Evolutionary conservation across 2,797 vertebrate species (phyloP), one percentile per base, ranked within the genome.

Genomic region (Labeo calbasu): DNA sequence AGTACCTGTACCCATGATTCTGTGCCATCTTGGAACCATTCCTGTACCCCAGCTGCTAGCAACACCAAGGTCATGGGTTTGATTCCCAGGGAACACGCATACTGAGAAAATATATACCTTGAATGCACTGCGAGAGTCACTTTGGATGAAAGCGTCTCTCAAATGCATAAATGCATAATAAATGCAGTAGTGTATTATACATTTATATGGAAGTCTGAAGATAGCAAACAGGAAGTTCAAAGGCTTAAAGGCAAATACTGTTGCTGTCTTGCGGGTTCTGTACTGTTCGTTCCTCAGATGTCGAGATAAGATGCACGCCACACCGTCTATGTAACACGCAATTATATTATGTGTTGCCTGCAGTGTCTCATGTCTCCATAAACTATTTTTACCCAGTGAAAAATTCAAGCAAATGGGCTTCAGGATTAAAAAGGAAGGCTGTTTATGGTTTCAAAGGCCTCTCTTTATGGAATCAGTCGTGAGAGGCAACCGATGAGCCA

Each of bases 21-120:
- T 65, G 32, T 83, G 65, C 77, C 66, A 65, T 81, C 78, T 70
- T 79, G 68, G 59, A 84, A 65, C 72, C 68, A 57, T 79, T 69
- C 32, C 57, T 78, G 77, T 78, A 69, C 50, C 75, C 53, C 77
- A 68, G 63, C 63, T 68, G 61, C 43, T 51, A 36, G 21, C 61
- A 79, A 36, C 43, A 32, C 46, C 46, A 79, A 79, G 61, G 77
- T 79, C 77, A 66, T 79, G 77, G 61, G 59, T 28, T 66, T 79
- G 17, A 32, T 36, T 79, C 46, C 77, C 77, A 65, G 61, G n/a
- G 59, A 43, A 61, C 40, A 61, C 0, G 12, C 46, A 53, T 79
- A 40, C 61, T 68, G 48, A n/a, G 48, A 53, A 51, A 51, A 66
- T 23, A 5, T 76, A 59, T 59, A 61, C 75, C 40, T 77, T 61